Evolutionary conservation across 2,797 vertebrate genomes (phyloP).

Genomic region (Pitangus sulphuratus): DNA sequence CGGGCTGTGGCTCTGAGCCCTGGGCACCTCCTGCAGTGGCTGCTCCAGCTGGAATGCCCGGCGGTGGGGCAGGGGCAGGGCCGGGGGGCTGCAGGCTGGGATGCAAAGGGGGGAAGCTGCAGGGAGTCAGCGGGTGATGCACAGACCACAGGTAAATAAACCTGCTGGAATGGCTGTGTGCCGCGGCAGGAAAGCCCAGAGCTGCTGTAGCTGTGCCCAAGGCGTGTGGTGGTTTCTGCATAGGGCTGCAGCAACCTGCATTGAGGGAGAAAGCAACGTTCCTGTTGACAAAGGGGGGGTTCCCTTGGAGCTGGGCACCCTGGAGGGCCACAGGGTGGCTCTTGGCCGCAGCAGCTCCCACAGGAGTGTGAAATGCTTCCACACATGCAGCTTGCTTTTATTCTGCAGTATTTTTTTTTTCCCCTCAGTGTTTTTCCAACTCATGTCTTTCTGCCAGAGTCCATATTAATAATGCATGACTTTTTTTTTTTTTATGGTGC

Average conservation of each 20-base stretch:
- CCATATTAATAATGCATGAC: constrained; percentile 73
- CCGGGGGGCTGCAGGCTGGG: not conserved
- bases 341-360: rapidly evolving
- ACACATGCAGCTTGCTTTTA: not conserved
- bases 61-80: not conserved
- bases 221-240: rapidly evolving
- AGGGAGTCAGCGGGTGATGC: not conserved
- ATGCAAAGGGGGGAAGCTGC: not conserved
- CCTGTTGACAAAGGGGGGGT: rapidly evolving
- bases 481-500: constrained; percentile 49
- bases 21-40: not conserved
- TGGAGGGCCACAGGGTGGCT: not conserved
- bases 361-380: constrained; percentile 11
- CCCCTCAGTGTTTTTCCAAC: constrained; percentile 62
- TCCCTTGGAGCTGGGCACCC: not conserved
- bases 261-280: rapidly evolving
- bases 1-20: not conserved
- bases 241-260: not conserved
- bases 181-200: not conserved
- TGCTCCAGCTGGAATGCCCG: not conserved
- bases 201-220: not conserved
- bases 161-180: not conserved
- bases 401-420: constrained; percentile 23
- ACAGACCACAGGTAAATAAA: not conserved
- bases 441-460: constrained; percentile 60